Evolutionary conservation across 2,113 vertebrate genomes (phyloP).

Genomic region (Callospermophilus lateralis): DNA sequence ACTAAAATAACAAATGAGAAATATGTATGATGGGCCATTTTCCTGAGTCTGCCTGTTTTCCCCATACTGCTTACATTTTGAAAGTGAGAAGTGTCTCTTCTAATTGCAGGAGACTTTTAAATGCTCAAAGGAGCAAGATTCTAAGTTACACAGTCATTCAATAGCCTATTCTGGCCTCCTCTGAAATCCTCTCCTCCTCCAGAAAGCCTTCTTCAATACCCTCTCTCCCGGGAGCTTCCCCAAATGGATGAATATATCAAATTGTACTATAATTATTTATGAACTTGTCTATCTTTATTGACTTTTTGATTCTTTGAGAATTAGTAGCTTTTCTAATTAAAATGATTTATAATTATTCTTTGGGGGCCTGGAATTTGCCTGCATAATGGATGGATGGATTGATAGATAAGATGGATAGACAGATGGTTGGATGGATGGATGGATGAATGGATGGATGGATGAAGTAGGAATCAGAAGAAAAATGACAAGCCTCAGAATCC

Average conservation of each 20-base stretch:
- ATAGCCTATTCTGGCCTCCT: neutral
- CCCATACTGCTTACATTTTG: neutral
- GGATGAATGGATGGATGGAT: neutral
- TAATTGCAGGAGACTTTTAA: neutral
- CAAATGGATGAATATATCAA: neutral
- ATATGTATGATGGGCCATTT: neutral
- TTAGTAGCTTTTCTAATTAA: neutral
- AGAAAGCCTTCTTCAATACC: neutral
- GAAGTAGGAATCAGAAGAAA: neutral
- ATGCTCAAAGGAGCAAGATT: neutral
- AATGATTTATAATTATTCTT: neutral
- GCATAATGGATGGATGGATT: neutral
- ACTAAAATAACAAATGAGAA: neutral
- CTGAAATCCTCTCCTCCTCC: fast-evolving
- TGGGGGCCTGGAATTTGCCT: neutral
- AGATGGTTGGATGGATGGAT: neutral
- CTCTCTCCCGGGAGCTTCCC: too few relatives aligned
- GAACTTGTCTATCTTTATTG: neutral
- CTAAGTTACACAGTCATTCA: neutral
- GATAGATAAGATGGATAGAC: too few relatives aligned
- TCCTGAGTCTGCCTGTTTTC: neutral
- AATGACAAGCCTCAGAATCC: neutral
- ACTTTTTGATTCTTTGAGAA: neutral
- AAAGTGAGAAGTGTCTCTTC: neutral
- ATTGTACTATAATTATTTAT: neutral